These are phyloP conservation scores for Notarius quadriscutis DNA, from an alignment of 2,113 vertebrate species.

Conservation along the genomic window DNA sequence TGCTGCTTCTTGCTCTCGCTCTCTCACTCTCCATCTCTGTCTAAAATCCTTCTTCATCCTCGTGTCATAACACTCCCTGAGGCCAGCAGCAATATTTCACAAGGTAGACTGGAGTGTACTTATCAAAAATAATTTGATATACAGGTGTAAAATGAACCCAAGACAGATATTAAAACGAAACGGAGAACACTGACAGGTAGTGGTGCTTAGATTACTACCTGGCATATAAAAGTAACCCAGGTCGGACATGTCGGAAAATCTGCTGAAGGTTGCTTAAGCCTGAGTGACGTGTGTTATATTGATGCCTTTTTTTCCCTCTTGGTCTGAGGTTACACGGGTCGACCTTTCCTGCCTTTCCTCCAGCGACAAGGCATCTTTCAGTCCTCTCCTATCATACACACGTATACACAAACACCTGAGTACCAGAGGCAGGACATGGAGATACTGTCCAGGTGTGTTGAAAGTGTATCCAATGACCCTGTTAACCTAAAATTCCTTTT, in stretches of 20 bases:
- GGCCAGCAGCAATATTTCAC: constrained; percentile 60
- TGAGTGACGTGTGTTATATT: constrained; percentile 35
- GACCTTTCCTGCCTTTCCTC: constrained; percentile 62
- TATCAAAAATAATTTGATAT: constrained; percentile 31
- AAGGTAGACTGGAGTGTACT: constrained; percentile 41
- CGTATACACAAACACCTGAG: constrained; percentile 64
- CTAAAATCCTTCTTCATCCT: constrained; percentile 62
- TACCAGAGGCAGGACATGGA: constrained; percentile 58
- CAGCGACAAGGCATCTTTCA: constrained; percentile 65
- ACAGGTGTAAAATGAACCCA: constrained; percentile 32
- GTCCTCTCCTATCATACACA: constrained; percentile 56
- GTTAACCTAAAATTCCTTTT: constrained; percentile 29
- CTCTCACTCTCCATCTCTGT: constrained; percentile 33
- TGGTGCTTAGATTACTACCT: constrained; percentile 13
- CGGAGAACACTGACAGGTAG: background rate
- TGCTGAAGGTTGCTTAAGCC: constrained; percentile 36
- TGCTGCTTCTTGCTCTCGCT: constrained; percentile 75
- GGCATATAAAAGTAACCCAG: background rate
- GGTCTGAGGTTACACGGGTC: constrained; percentile 66
- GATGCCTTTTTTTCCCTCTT: background rate
- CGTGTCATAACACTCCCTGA: constrained; percentile 74
- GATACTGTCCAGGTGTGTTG: constrained; percentile 32
- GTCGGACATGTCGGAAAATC: constrained; percentile 25
- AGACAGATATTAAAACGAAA: constrained; percentile 1
- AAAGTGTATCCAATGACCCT: constrained; percentile 16